These are phyloP conservation scores for Anaspis maculata DNA, from an alignment of 2,888 invertebrate species.

Conservation along the genomic window DNA sequence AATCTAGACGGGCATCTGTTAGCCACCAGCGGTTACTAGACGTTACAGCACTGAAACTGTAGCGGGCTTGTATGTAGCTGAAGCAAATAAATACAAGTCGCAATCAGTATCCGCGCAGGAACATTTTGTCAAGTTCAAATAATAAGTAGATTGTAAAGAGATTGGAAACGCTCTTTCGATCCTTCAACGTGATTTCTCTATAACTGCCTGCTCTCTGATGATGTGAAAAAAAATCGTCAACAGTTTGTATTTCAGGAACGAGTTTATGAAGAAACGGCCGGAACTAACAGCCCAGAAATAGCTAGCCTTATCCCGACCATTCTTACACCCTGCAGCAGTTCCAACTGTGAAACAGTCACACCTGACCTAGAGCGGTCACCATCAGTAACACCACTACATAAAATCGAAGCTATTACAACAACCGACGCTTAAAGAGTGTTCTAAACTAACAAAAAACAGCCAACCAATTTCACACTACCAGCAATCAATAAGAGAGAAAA, in stretches of 20 bases:
- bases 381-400: conserved; percentile 49
- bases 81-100: too few relatives aligned
- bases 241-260: too few relatives aligned
- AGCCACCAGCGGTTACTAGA: too few relatives aligned
- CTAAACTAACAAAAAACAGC: conserved; percentile 7
- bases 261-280: conserved; percentile 46
- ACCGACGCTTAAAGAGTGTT: conserved; percentile 11
- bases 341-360: conserved; percentile 44
- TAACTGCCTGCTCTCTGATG: too few relatives aligned
- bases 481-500: conserved; percentile 6
- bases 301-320: conserved; percentile 60
- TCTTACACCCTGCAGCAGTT: conserved; percentile 48
- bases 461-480: conserved; percentile 9
- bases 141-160: too few relatives aligned
- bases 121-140: too few relatives aligned
- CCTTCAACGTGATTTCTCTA: neutral
- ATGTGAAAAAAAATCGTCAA: too few relatives aligned
- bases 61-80: too few relatives aligned
- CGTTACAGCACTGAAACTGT: too few relatives aligned
- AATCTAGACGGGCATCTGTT: too few relatives aligned
- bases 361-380: conserved; percentile 47
- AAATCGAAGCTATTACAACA: conserved; percentile 39
- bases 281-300: conserved; percentile 56
- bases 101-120: too few relatives aligned
- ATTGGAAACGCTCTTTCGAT: too few relatives aligned